phyloP scores from a whole-genome alignment of 2,888 invertebrate species.

The Molorchus minor region DNA sequence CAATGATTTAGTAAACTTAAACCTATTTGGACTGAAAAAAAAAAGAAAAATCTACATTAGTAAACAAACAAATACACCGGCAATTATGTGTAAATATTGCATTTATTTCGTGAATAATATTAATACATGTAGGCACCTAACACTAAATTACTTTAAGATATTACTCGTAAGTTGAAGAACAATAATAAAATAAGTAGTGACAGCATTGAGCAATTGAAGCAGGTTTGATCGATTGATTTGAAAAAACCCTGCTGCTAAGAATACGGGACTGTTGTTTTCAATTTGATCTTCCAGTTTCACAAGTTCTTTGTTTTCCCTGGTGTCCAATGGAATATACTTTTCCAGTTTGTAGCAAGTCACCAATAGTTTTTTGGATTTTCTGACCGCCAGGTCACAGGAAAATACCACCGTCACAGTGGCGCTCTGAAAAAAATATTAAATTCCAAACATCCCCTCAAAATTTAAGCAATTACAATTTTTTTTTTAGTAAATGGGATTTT shows the following conservation, averaged over 20 bases:
- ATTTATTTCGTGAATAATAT: no score
- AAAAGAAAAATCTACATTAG: no score
- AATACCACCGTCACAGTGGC: slow-evolving; percentile 5
- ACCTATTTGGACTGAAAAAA: no score
- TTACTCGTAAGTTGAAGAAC: slow-evolving; percentile 8
- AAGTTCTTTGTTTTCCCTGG: slow-evolving; percentile 4
- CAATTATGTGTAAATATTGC: no score
- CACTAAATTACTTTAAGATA: no score
- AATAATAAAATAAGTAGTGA: slow-evolving; percentile 12
- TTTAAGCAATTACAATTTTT: no score
- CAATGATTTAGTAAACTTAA: no score
- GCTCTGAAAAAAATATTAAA: slow-evolving; percentile 4
- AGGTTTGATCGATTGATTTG: slow-evolving; percentile 1
- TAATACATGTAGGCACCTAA: no score
- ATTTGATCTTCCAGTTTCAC: not conserved
- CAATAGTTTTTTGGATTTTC: not conserved
- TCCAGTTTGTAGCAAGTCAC: not conserved
- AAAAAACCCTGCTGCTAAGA: slow-evolving; percentile 14
- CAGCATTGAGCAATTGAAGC: not conserved
- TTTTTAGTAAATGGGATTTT: no score
- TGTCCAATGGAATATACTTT: not conserved
- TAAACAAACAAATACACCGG: no score
- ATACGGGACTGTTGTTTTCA: not conserved
- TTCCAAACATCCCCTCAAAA: no score
- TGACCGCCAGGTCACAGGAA: not conserved